Percentiles rank a stretch among this genome's conserved stretches.
These are phyloP conservation scores for Phenacoccus solenopsis DNA, from an alignment of 1,140 invertebrate species.

Conservation along the genomic window DNA sequence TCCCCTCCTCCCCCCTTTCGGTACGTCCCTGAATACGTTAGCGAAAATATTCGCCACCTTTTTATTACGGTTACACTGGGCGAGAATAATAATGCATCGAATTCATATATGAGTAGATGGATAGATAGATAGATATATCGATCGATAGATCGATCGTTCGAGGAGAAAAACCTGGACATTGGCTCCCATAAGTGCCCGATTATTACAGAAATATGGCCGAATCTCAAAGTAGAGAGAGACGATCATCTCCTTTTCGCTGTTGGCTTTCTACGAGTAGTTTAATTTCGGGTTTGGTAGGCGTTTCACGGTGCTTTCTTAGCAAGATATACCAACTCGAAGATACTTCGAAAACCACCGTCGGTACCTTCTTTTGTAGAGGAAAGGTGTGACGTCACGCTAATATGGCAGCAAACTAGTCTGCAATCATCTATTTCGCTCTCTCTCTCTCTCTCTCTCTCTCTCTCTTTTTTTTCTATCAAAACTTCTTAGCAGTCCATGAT, in stretches of 20 bases:
- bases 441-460: background rate
- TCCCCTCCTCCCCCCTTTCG: too few species aligned
- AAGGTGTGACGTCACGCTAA: constrained; percentile 13
- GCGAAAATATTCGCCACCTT: too few species aligned
- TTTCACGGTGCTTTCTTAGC: constrained; percentile 8
- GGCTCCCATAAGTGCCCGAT: too few species aligned
- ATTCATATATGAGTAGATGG: too few species aligned
- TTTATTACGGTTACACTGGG: too few species aligned
- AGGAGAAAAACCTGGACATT: too few species aligned
- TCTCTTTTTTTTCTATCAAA: constrained; percentile 10
- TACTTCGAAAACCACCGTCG: background rate
- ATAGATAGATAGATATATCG: too few species aligned
- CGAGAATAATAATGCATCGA: too few species aligned
- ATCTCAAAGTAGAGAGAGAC: background rate
- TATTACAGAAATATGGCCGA: constrained; percentile 10
- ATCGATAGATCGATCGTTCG: too few species aligned
- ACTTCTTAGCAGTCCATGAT: constrained; percentile 8
- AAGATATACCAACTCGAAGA: constrained; percentile 5
- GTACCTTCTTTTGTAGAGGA: constrained; percentile 10
- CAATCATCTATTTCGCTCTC: background rate
- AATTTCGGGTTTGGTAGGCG: constrained; percentile 17
- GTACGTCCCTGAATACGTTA: too few species aligned
- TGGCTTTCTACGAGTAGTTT: constrained; percentile 13
- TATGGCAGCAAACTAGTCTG: constrained; percentile 12
- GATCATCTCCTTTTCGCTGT: background rate